Conservation (phyloP, 2,888 invertebrate species). For the Salticus scenicus region DNA sequence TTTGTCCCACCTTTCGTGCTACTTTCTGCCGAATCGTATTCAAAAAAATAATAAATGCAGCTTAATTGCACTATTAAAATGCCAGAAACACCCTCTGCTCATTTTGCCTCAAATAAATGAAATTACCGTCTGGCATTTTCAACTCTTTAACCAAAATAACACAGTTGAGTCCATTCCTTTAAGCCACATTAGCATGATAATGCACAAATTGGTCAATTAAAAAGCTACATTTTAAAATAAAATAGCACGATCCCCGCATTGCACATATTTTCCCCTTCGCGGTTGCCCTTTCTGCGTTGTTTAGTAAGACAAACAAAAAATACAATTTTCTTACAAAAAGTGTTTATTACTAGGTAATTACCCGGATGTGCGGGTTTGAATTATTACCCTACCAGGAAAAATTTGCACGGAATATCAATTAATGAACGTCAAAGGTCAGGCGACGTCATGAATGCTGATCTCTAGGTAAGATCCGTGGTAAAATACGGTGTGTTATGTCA, state of each 20-base stretch:
- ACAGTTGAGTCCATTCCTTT: too few relatives aligned
- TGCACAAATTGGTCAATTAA: conserved; percentile 17
- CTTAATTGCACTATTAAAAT: too few relatives aligned
- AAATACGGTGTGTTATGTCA: not conserved
- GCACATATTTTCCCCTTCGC: not conserved
- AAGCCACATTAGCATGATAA: not conserved
- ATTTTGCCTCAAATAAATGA: too few relatives aligned
- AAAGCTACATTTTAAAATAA: not conserved
- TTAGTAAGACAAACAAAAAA: not conserved
- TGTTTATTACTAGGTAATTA: conserved; percentile 9
- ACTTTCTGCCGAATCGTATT: too few relatives aligned
- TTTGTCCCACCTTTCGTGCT: too few relatives aligned
- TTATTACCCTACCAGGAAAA: not conserved
- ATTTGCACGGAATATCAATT: conserved; percentile 15
- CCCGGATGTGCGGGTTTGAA: not conserved
- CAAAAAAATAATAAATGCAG: too few relatives aligned
- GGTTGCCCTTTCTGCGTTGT: not conserved
- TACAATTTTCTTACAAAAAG: not conserved
- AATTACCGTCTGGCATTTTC: too few relatives aligned
- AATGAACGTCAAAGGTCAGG: not conserved
- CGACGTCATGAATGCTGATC: not conserved
- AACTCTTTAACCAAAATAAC: too few relatives aligned
- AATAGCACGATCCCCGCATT: not conserved
- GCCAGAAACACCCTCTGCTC: too few relatives aligned
- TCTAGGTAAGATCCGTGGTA: not conserved